Base-by-base conservation (phyloP, 1,140 invertebrate species). In the Zaprionus nigranus region DNA sequence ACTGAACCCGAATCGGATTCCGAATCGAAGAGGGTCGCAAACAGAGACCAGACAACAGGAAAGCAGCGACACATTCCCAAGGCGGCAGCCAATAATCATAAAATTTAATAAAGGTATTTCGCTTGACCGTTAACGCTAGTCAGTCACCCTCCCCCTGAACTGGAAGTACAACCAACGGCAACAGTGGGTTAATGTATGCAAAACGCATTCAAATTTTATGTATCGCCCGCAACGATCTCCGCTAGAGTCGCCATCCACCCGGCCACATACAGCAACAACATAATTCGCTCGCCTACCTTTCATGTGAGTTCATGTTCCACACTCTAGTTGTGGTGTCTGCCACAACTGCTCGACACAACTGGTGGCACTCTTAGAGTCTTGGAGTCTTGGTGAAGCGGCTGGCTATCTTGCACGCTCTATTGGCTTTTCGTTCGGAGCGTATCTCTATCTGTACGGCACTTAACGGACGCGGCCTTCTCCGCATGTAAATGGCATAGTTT, bases 161-260 rank as follows among this genome's bases (percentile, higher is more conserved):
- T 24, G 20, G 36, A 71, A 61, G 28, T 46, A 26, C 40, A 7
- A n/a, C 6, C 40, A 46, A 17, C 60, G 62, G 60, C 79, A 71
- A 81, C 86, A 90, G 85, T 90, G 85, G 85, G 85, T 85, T 90
- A 90, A 90, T 90, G 85, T 90, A 90, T 90, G 85, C 85, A 90
- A 90, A 90, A 90, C 79, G 82, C 85, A 90, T 90, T 90, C 85
- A 90, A 90, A 90, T 90, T 90, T 90, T 85, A 90, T 90, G 85
- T 90, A 90, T 90, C 85, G 79, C 79, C 85, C 51, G 75, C 81
- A 79, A 77, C 85, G 86, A 90, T 90, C 85, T 86, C 60, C 49
- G 24, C 46, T 51, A 51, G 46, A 24, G 20, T 51, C 20, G 46
- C 17, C 40, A 43, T 3, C 40, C 40, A 20, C 43, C 43, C 17